Conservation (phyloP, 2,113 vertebrate genomes). For the Brachyhypopomus gauderio region DNA sequence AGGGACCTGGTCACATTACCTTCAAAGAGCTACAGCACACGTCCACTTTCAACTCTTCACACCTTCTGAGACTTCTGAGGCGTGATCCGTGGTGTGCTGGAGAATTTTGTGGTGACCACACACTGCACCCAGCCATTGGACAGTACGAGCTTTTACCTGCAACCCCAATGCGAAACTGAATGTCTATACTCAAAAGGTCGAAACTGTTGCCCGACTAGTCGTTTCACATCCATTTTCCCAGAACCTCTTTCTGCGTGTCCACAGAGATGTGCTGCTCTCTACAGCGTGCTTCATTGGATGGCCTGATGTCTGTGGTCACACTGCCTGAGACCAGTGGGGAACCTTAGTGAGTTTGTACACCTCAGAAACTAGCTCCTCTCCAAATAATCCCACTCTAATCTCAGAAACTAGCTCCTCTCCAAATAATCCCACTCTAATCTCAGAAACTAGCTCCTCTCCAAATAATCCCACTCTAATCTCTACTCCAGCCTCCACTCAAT, state of each 20-base stretch:
- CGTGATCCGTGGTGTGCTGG: too few relatives aligned
- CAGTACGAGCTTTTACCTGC: not conserved
- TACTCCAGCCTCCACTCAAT: too few relatives aligned
- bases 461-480: too few relatives aligned
- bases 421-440: too few relatives aligned
- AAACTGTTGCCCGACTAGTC: conserved; percentile 49
- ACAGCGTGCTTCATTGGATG: conserved; percentile 26
- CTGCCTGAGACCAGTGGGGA: not conserved
- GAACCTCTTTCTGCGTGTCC: conserved; percentile 53
- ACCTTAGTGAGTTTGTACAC: not conserved
- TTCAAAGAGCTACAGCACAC: too few relatives aligned
- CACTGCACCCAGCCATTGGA: not conserved
- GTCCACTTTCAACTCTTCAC: too few relatives aligned
- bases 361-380: too few relatives aligned
- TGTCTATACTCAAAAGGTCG: conserved; percentile 34
- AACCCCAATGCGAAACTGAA: conserved; percentile 42
- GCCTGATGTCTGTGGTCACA: conserved; percentile 8
- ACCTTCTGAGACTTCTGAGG: too few relatives aligned
- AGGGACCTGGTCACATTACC: too few relatives aligned
- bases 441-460: too few relatives aligned
- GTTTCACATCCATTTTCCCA: conserved; percentile 57
- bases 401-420: too few relatives aligned
- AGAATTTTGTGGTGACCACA: not conserved
- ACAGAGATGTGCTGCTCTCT: conserved; percentile 7
- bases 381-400: too few relatives aligned